These are phyloP conservation scores for Solenopsis fugax DNA, from an alignment of 1,140 invertebrate species.

Conservation along the genomic window DNA sequence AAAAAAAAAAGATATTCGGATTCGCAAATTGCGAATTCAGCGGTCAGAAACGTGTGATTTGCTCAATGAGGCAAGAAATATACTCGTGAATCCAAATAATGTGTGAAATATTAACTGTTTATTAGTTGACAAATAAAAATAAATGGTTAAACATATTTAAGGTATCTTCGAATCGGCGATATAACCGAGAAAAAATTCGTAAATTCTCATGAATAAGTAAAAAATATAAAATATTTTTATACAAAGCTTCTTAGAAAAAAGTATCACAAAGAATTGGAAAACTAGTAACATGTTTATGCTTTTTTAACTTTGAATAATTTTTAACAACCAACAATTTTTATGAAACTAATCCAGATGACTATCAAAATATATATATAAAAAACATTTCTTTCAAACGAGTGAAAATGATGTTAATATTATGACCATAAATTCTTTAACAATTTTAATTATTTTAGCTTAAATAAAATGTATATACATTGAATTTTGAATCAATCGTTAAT, in stretches of 20 bases:
- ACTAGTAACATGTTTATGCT: background rate
- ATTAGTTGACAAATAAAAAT: background rate
- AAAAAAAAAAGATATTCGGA: background rate
- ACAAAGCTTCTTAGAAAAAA: background rate
- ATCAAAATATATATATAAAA: too few relatives aligned
- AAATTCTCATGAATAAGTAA: background rate
- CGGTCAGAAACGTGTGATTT: background rate
- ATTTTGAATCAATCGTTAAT: background rate
- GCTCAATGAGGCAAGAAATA: background rate
- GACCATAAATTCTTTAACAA: too few relatives aligned
- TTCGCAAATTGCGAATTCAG: constrained; percentile 8
- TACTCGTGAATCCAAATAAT: background rate
- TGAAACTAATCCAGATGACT: too few relatives aligned
- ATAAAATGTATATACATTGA: background rate
- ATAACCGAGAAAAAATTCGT: background rate
- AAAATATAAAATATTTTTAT: background rate
- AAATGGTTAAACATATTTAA: background rate
- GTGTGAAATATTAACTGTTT: constrained; percentile 13
- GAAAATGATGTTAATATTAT: too few relatives aligned
- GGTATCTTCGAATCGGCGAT: background rate
- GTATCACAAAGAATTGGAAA: background rate
- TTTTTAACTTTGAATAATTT: background rate
- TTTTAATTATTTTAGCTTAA: background rate
- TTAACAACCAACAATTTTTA: background rate
- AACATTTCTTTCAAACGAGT: too few relatives aligned